Percentiles rank a stretch among this genome's conserved stretches.
These are phyloP conservation scores for Liasis olivaceus DNA, from an alignment of 2,797 vertebrate genomes.

Conservation along the genomic window DNA sequence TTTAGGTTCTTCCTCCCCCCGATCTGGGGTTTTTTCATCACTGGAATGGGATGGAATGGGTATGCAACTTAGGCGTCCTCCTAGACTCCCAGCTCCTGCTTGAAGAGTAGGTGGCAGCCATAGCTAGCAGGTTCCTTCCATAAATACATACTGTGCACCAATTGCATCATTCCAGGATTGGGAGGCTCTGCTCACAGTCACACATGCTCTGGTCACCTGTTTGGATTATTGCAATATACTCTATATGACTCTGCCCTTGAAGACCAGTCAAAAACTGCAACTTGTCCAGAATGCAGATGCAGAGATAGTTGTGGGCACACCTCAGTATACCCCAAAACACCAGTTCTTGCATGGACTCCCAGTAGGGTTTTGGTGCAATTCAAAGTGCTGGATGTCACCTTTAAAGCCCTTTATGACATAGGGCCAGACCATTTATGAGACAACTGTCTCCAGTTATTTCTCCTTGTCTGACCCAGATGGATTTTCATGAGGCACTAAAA, in stretches of 20 bases:
- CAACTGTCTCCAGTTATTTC: not conserved
- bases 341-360: not conserved
- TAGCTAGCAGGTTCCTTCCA: not conserved
- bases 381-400: not conserved
- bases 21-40: not conserved
- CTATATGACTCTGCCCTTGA: not conserved
- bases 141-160: not conserved
- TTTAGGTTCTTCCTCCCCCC: not conserved
- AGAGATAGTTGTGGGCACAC: not conserved
- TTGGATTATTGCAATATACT: not conserved
- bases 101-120: not conserved
- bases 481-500: not conserved
- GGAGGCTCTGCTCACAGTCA: not conserved
- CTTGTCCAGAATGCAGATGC: not conserved
- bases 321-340: not conserved
- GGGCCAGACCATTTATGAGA: not conserved
- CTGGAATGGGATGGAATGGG: not conserved
- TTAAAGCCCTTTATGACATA: not conserved
- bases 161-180: not conserved
- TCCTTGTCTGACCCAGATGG: not conserved
- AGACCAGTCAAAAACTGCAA: not conserved
- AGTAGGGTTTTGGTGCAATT: not conserved
- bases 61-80: not conserved
- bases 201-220: not conserved
- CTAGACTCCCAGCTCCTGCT: not conserved